Percentiles rank a stretch among this genome's conserved stretches.
phyloP scores from a whole-genome alignment of 2,113 vertebrate species.

The Empidonax traillii region DNA sequence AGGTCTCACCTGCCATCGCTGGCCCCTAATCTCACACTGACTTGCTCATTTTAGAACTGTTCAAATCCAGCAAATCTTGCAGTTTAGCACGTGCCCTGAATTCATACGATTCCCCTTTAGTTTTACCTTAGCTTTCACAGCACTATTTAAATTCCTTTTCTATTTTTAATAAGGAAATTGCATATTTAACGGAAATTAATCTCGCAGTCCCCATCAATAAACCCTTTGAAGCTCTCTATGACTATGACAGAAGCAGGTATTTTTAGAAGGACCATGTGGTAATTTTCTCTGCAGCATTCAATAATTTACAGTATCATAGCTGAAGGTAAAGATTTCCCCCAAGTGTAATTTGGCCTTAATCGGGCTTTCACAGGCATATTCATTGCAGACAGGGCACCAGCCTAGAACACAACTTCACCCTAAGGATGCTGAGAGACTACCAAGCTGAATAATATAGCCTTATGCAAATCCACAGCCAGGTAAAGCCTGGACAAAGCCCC shows the following conservation, averaged over 20 bases:
- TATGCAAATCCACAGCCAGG: slow-evolving; percentile 38
- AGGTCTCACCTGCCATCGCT: background rate
- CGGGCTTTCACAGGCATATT: slow-evolving; percentile 51
- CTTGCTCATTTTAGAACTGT: background rate
- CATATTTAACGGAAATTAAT: slow-evolving; percentile 63
- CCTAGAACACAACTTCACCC: slow-evolving; percentile 23
- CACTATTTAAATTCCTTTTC: slow-evolving; percentile 9
- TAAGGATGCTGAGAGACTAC: slow-evolving; percentile 38
- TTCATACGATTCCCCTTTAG: background rate
- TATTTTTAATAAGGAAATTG: slow-evolving; percentile 43
- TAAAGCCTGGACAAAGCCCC: background rate
- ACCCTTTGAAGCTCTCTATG: slow-evolving; percentile 26
- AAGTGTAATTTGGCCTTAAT: slow-evolving; percentile 64
- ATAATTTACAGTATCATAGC: slow-evolving; percentile 58
- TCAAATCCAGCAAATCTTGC: background rate
- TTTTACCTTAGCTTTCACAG: slow-evolving; percentile 21
- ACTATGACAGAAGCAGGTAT: slow-evolving; percentile 37
- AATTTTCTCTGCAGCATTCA: slow-evolving; percentile 48
- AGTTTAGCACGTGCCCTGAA: background rate
- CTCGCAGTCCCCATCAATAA: slow-evolving; percentile 37
- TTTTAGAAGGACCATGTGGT: slow-evolving; percentile 23
- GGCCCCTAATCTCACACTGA: background rate
- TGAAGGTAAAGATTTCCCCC: slow-evolving; percentile 56
- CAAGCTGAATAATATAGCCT: slow-evolving; percentile 23
- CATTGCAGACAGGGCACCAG: slow-evolving; percentile 59